Evolutionary conservation across 2,888 invertebrate species (phyloP), one percentile per base, ranked within the genome.

Genomic region (Athalia circularis): DNA sequence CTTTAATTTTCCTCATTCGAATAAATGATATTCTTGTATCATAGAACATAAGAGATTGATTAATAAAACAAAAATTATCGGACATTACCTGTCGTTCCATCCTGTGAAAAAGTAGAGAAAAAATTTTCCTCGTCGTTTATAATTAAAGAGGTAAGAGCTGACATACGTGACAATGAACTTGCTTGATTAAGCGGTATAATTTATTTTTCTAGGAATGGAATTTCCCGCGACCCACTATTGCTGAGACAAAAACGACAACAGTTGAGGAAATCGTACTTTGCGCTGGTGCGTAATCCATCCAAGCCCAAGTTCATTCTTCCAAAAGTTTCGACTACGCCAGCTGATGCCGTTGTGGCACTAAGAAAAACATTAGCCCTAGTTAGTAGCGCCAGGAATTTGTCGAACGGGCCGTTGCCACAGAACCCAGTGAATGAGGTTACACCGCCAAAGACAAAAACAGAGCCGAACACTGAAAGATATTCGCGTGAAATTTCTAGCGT

Each of bases 131-230:
- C 13, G 45, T 9, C 15, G 50, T 13, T 3, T 65, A 65, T 13
- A 65, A 8, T 48, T 65, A 13, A 7, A 52, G 67, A 67, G 57
- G 7, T 15, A 52, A 70, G n/a, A 1, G n/a, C 11, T 45, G 48
- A 9, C 29, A 29, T 29, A 1, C 29, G 29, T 29, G 29, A 29
- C 29, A 29, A 29, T 29, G 29, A 29, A 29, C 29, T 29, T 29
- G 29, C 29, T 29, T 29, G 29, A 29, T 29, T 29, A 29, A 29
- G 29, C 29, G 29, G 29, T 29, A 29, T 29, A 62, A 61, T 64
- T 75, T 64, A 29, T 70, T 65, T 68, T 77, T 77, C 68, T 52
- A 77, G 77, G 77, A 70, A 61, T 29, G 29, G 29, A 77, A 11
- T 68, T 48, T 15, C 45, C 68, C 61, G 52, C 13, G 77, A 77